Percentiles rank a stretch among this genome's conserved stretches.
Evolutionary conservation across 2,888 invertebrate genomes (phyloP).

Genomic region (Brachyptera putata): DNA sequence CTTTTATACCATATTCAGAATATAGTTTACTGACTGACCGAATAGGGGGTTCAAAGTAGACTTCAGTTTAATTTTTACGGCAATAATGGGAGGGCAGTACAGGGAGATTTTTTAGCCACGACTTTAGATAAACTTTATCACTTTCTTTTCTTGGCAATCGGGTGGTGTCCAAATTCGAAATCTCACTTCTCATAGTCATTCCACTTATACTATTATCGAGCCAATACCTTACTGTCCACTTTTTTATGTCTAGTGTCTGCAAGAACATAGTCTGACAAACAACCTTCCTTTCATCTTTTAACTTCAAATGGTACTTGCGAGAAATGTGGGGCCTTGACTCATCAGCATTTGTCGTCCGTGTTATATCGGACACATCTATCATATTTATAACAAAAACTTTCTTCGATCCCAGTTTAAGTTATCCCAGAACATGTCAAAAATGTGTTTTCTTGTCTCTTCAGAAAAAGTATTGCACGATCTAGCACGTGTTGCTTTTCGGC

Average conservation of each 20-base stretch:
- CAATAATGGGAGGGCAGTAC: constrained; percentile 34
- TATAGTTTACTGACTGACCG: constrained; percentile 29
- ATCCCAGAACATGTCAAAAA: not conserved
- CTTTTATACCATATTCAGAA: constrained; percentile 31
- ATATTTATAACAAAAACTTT: not conserved
- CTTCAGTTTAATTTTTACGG: constrained; percentile 31
- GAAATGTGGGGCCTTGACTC: not conserved
- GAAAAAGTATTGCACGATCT: not conserved
- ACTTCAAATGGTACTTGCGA: constrained; percentile 6
- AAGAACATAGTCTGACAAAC: constrained; percentile 10
- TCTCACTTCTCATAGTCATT: not conserved
- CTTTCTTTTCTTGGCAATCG: not conserved
- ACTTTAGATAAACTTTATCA: not conserved
- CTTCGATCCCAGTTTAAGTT: not conserved
- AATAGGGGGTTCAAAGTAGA: constrained; percentile 34
- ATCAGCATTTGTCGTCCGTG: not conserved
- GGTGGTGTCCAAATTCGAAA: not conserved
- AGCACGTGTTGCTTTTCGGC: not conserved
- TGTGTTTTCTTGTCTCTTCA: not conserved
- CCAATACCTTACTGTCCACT: constrained; percentile 14
- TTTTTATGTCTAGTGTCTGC: constrained; percentile 13
- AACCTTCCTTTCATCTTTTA: not conserved
- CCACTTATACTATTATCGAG: not conserved
- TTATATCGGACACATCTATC: not conserved
- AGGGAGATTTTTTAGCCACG: not conserved